Evolutionary conservation across 2,113 vertebrate species (phyloP), one percentile per base, ranked within the genome.

Genomic region (Murina feae): DNA sequence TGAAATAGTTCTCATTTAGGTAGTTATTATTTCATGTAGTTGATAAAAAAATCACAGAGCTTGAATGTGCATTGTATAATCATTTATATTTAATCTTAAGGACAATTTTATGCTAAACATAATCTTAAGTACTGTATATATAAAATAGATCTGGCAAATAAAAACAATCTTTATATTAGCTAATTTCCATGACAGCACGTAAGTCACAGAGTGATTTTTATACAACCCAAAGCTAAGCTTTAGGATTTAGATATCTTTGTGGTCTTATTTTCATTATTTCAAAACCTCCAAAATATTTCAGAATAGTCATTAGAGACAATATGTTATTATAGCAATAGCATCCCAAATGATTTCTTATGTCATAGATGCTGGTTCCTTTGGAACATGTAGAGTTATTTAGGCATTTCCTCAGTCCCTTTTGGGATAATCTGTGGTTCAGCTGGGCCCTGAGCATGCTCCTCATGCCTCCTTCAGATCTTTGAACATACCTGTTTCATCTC

Each of bases 241-340:
- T 32, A 90, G 79, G 53, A 74, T 16, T 68, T 30, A 66, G 35
- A 86, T 58, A 81, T 90, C 63, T 74, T 89, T n/a, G 49, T 44
- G 35, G 14, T 81, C 30, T 39, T 75, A 21, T 66, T 91, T 82
- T 88, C 35, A 71, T 8, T 66, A 28, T 55, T n/a, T 81, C 32
- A n/a, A 84, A 80, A 71, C 37, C 32, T 94, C 55, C 42, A 95
- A 90, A 90, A 68, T 80, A 49, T 78, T 96, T 95, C 39, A 90
- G 11, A 74, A 37, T 47, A 32, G 6, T 94, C 68, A 82, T 86
- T 81, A 87, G 92, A 91, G 72, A 66, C 11, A 79, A 32, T 35
- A 17, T 84, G 66, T 78, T 93, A 65, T 28, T 89, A 11, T 37
- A 78, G n/a, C 49, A 65, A 74, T 28, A 82, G 28, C 30, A 25